phyloP scores from a whole-genome alignment of 1,140 invertebrate genomes.

The Lethrus apterus region DNA sequence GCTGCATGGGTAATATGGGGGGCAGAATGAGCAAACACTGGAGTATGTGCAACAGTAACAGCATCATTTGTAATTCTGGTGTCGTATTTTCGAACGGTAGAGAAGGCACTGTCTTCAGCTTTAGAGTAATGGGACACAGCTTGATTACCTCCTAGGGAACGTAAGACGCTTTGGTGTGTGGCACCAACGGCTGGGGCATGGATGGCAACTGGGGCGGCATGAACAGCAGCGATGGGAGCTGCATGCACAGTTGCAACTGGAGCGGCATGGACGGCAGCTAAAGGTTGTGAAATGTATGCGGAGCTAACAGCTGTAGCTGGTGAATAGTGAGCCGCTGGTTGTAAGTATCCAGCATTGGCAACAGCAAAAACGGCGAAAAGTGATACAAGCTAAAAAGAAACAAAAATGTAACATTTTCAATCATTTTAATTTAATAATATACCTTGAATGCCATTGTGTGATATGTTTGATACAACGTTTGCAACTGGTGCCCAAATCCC shows the following conservation, averaged over 20 bases:
- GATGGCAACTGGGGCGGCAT: slow-evolving; percentile 39
- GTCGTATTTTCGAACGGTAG: slow-evolving; percentile 54
- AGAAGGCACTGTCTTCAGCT: slow-evolving; percentile 55
- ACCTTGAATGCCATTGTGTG: no score
- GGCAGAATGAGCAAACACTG: slow-evolving; percentile 21
- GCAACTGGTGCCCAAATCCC: no score
- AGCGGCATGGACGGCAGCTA: slow-evolving; percentile 21
- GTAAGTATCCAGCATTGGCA: no score
- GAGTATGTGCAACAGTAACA: slow-evolving; percentile 35
- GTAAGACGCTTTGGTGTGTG: slow-evolving; percentile 48
- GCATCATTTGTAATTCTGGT: slow-evolving; percentile 53
- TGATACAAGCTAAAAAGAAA: no score
- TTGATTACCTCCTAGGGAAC: slow-evolving; percentile 48
- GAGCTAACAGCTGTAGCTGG: slow-evolving; percentile 20
- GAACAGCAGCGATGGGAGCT: slow-evolving; percentile 27
- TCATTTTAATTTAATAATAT: no score
- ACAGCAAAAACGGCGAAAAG: no score
- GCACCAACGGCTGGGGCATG: slow-evolving; percentile 45
- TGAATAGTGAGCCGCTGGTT: no score
- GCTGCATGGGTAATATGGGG: slow-evolving; percentile 23
- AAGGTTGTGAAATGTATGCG: slow-evolving; percentile 13
- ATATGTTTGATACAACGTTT: no score
- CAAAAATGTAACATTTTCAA: no score
- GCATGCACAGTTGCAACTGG: no score
- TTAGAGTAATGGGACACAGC: slow-evolving; percentile 53